These are phyloP conservation scores for Octopus sinensis DNA, from an alignment of 1,140 invertebrate genomes.

Conservation along the genomic window DNA sequence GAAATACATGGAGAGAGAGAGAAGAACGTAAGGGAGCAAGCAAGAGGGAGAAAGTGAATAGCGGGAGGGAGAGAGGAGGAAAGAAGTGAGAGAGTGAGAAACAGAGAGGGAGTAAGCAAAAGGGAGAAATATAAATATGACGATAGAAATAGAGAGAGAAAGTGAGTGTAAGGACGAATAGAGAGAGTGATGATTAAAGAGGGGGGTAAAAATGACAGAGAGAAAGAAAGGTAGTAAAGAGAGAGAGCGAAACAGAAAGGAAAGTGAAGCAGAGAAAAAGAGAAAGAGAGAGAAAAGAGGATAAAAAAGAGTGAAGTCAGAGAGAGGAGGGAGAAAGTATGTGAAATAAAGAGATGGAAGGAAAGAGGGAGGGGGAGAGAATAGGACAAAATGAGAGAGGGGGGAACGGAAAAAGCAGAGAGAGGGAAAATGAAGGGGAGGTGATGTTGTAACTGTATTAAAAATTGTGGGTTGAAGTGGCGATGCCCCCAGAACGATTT, in stretches of 20 bases:
- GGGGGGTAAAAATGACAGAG: background rate
- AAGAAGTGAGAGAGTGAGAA: background rate
- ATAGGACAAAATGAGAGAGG: background rate
- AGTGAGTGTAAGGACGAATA: background rate
- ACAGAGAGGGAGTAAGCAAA: background rate
- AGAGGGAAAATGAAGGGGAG: background rate
- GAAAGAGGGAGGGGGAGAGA: background rate
- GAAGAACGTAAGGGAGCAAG: background rate
- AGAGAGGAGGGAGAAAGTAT: background rate
- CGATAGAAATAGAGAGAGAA: background rate
- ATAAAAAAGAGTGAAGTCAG: background rate
- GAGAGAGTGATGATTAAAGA: background rate
- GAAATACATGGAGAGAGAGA: too few relatives aligned
- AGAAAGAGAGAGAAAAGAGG: background rate
- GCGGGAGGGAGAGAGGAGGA: background rate
- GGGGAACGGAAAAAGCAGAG: background rate
- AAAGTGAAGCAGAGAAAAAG: background rate
- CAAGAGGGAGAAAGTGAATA: background rate
- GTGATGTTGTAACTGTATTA: background rate
- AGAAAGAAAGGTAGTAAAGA: background rate
- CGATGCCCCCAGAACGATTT: too few relatives aligned
- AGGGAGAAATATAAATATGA: constrained; percentile 4
- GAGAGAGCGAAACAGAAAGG: background rate
- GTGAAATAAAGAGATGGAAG: background rate
- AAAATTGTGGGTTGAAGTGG: too few relatives aligned